Evolutionary conservation across 2,797 vertebrate genomes (phyloP).

Genomic region (Microctenopoma stevenorrisi): DNA sequence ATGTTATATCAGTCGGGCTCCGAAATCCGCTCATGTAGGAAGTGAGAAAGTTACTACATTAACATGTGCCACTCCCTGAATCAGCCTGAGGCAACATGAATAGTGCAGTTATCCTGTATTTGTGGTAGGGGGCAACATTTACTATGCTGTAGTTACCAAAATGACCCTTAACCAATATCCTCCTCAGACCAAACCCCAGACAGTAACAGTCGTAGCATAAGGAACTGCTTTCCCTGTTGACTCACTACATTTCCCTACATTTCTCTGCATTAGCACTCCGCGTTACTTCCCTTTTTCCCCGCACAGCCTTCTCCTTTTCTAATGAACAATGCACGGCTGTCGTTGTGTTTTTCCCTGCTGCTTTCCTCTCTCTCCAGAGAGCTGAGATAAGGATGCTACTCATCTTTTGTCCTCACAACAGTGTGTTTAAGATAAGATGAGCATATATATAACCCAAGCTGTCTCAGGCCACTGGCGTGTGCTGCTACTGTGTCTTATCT

Average conservation of each 20-base stretch:
- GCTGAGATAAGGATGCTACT: constrained; percentile 58
- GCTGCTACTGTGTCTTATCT: constrained; percentile 52
- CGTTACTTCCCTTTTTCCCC: constrained; percentile 51
- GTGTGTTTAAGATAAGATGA: constrained; percentile 66
- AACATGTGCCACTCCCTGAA: constrained; percentile 33
- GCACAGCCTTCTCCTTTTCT: constrained; percentile 48
- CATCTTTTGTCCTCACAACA: constrained; percentile 53
- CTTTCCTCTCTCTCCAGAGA: constrained; percentile 51
- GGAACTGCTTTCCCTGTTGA: constrained; percentile 63
- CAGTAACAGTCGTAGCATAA: constrained; percentile 18
- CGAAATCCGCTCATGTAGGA: constrained; percentile 24
- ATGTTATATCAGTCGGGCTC: constrained; percentile 2
- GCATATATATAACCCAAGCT: constrained; percentile 57
- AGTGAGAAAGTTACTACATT: constrained; percentile 19
- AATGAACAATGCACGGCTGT: constrained; percentile 28
- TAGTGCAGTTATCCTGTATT: constrained; percentile 60
- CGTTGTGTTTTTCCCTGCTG: constrained; percentile 33
- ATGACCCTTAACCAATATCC: background rate
- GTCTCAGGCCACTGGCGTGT: constrained; percentile 44
- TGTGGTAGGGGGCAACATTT: constrained; percentile 80
- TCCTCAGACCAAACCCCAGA: constrained; percentile 9
- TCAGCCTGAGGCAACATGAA: background rate
- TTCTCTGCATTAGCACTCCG: constrained; percentile 36
- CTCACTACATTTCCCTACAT: constrained; percentile 41
- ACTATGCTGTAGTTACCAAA: constrained; percentile 48